Percentiles rank a stretch among this genome's conserved stretches.
Conservation (phyloP, 2,113 vertebrate genomes). For the Bettongia penicillata region DNA sequence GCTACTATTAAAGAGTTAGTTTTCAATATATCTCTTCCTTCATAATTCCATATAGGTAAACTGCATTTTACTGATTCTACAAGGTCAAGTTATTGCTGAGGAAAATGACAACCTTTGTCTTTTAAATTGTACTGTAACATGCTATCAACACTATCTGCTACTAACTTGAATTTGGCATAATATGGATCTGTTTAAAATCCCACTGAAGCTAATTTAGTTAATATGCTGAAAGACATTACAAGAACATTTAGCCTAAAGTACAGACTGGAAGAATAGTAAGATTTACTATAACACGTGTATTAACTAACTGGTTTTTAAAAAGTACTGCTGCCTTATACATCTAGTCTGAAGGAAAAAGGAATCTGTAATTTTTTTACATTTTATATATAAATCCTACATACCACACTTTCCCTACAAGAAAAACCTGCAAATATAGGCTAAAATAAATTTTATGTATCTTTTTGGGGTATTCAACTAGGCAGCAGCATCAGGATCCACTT, state of each 20-base stretch:
- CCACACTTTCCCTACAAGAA: slow-evolving; percentile 29
- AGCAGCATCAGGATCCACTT: slow-evolving; percentile 50
- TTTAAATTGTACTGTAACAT: slow-evolving; percentile 14
- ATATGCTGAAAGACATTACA: not conserved
- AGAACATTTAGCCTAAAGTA: not conserved
- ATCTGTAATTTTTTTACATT: not conserved
- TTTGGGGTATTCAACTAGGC: not conserved
- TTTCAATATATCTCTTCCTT: slow-evolving; percentile 32
- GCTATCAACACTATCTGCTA: slow-evolving; percentile 3
- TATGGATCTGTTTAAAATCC: not conserved
- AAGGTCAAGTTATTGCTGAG: slow-evolving; percentile 32
- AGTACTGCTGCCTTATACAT: not conserved
- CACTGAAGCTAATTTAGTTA: not conserved
- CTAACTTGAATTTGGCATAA: slow-evolving; percentile 9
- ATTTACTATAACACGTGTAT: not conserved
- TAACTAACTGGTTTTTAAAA: not conserved
- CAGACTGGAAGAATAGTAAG: not conserved
- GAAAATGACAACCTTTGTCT: not conserved
- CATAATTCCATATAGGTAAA: slow-evolving; percentile 35
- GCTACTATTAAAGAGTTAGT: slow-evolving; percentile 29
- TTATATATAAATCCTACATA: slow-evolving; percentile 2
- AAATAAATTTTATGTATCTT: slow-evolving; percentile 11
- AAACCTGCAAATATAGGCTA: not conserved
- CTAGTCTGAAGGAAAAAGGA: not conserved
- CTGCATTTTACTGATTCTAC: slow-evolving; percentile 16